A percentile compares a stretch with the other conserved stretches of the same genome.
Evolutionary conservation across 2,797 vertebrate species (phyloP).

Genomic region (Tangara arthus): DNA sequence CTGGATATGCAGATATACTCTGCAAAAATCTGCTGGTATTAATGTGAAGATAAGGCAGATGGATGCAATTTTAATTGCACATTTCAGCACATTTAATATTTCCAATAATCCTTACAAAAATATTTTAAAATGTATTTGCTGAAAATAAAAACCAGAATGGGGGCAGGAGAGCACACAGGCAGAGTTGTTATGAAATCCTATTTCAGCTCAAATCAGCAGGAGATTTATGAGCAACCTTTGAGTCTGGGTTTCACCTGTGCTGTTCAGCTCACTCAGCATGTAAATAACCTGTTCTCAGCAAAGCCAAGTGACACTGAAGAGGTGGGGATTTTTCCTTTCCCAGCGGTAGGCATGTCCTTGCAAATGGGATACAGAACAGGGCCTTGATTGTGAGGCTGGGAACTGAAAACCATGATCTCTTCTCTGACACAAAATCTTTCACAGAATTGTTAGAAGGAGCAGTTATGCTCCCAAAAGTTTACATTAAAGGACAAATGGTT

Average conservation of each 20-base stretch:
- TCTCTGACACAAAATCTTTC: neutral
- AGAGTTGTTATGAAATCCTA: neutral
- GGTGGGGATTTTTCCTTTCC: neutral
- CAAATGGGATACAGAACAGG: neutral
- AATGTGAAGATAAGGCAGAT: neutral
- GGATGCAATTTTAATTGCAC: neutral
- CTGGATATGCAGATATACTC: neutral
- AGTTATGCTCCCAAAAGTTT: neutral
- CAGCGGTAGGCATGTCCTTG: neutral
- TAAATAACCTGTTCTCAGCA: neutral
- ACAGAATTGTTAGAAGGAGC: neutral
- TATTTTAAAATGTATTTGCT: neutral
- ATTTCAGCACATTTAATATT: neutral
- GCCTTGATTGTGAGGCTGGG: neutral
- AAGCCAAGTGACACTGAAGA: neutral
- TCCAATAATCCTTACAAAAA: neutral
- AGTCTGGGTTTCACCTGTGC: neutral
- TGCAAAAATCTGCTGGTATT: neutral
- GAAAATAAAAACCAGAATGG: neutral
- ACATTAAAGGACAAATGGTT: neutral
- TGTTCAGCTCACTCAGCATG: neutral
- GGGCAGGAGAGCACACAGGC: too few relatives aligned
- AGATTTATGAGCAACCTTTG: neutral
- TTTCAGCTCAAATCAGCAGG: neutral
- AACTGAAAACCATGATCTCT: neutral